phyloP scores from a whole-genome alignment of 2,113 vertebrate species.

The Tonatia bakeri region DNA sequence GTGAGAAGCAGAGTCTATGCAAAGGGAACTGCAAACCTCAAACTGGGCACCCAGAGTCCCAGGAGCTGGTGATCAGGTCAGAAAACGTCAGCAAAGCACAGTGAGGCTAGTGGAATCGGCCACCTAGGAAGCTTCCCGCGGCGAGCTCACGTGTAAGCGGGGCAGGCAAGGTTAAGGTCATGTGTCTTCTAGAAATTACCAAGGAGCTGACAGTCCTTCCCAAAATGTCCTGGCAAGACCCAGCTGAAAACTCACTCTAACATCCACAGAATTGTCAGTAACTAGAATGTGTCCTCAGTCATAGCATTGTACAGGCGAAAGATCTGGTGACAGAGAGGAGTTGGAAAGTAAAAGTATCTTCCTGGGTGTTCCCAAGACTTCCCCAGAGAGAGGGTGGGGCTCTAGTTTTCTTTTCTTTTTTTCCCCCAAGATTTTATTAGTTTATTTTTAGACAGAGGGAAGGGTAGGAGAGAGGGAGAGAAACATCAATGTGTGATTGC shows the following conservation, averaged over 20 bases:
- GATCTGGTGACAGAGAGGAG: neutral
- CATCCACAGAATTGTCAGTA: neutral
- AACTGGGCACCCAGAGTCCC: neutral
- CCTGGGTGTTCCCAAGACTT: neutral
- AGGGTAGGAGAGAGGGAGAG: no score
- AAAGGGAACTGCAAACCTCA: neutral
- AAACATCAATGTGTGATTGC: no score
- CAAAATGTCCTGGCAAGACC: neutral
- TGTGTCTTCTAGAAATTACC: neutral
- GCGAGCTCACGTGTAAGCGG: neutral
- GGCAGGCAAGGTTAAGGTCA: neutral
- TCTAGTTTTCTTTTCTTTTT: no score
- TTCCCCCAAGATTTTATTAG: no score
- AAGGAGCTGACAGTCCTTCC: neutral
- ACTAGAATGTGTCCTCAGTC: neutral
- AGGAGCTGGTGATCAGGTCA: neutral
- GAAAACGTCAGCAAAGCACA: neutral
- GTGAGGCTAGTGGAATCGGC: neutral
- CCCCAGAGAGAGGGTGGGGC: neutral
- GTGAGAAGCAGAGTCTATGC: neutral
- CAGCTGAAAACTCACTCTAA: neutral
- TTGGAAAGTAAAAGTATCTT: neutral
- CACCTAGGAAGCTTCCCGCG: neutral
- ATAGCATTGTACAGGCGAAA: neutral
- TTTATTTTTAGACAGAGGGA: no score